These are phyloP conservation scores for Formica exsecta DNA, from an alignment of 1,140 invertebrate species.

Conservation along the genomic window DNA sequence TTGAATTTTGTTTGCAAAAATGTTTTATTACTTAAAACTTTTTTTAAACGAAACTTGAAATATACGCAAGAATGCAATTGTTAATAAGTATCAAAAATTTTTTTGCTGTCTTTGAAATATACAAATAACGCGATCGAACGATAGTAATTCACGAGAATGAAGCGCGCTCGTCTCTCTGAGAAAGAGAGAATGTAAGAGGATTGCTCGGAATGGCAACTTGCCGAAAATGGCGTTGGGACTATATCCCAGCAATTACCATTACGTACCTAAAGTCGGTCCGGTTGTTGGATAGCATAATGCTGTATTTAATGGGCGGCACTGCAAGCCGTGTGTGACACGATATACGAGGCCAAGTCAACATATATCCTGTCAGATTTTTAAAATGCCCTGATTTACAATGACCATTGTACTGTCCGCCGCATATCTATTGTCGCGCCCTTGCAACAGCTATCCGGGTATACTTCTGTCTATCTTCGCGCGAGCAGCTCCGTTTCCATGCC, in stretches of 20 bases:
- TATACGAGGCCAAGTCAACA: conserved; percentile 84
- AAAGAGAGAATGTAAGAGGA: conserved; percentile 33
- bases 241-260: conserved; percentile 83
- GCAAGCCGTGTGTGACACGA: conserved; percentile 79
- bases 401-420: conserved; percentile 83
- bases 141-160: conserved; percentile 24
- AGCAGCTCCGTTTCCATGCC: conserved; percentile 45
- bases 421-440: conserved; percentile 83
- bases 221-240: conserved; percentile 83
- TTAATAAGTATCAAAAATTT: not conserved
- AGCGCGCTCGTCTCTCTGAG: not conserved
- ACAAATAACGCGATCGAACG: not conserved
- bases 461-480: conserved; percentile 66
- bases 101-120: not conserved
- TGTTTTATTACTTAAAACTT: not conserved
- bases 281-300: conserved; percentile 83
- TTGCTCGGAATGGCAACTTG: conserved; percentile 78
- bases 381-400: conserved; percentile 86
- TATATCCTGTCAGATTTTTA: conserved; percentile 85
- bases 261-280: conserved; percentile 78
- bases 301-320: conserved; percentile 84
- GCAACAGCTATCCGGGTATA: conserved; percentile 58
- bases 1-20: not conserved
- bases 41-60: not conserved
- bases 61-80: no score